A percentile compares a stretch with the other conserved stretches of the same genome.
These are phyloP conservation scores for Phrynocephalus vlangalii DNA, from an alignment of 2,797 vertebrate species.

Conservation along the genomic window DNA sequence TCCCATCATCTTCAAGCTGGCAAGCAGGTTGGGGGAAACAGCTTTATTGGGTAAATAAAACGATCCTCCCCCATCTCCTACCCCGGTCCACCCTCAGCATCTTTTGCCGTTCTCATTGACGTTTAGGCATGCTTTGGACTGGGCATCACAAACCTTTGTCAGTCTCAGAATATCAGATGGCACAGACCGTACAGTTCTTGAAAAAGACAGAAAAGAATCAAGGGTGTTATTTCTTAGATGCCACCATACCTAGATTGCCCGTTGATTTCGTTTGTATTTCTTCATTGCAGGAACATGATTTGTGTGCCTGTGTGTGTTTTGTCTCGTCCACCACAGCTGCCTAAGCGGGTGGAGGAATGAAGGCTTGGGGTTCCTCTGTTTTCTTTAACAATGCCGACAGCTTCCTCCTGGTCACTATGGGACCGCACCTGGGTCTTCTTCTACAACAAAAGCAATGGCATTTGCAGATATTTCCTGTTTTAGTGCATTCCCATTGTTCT, in stretches of 20 bases:
- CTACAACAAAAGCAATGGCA: slow-evolving; percentile 57
- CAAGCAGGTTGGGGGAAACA: not conserved
- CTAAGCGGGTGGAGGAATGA: slow-evolving; percentile 30
- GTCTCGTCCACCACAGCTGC: slow-evolving; percentile 71
- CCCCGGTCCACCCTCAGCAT: slow-evolving; percentile 37
- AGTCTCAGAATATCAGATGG: slow-evolving; percentile 41
- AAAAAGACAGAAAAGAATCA: slow-evolving; percentile 55
- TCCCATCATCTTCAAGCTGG: not conserved
- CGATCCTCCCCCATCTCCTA: not conserved
- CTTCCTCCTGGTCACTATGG: slow-evolving; percentile 69
- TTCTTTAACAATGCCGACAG: slow-evolving; percentile 67
- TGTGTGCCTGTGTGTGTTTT: slow-evolving; percentile 58
- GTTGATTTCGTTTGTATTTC: slow-evolving; percentile 73
- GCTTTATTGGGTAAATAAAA: slow-evolving; percentile 7
- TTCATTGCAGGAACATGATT: slow-evolving; percentile 65
- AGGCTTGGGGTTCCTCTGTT: slow-evolving; percentile 70
- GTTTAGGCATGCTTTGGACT: slow-evolving; percentile 33
- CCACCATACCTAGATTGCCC: slow-evolving; percentile 60
- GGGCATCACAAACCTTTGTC: slow-evolving; percentile 24
- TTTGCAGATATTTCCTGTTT: slow-evolving; percentile 78
- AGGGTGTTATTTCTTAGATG: slow-evolving; percentile 67
- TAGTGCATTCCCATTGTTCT: slow-evolving; percentile 67
- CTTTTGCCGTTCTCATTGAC: slow-evolving; percentile 45
- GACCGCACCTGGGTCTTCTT: slow-evolving; percentile 71
- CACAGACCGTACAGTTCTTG: slow-evolving; percentile 36